Evolutionary conservation across 1,140 invertebrate genomes (phyloP), one percentile per base, ranked within the genome.

Genomic region (Dysdera silvatica): DNA sequence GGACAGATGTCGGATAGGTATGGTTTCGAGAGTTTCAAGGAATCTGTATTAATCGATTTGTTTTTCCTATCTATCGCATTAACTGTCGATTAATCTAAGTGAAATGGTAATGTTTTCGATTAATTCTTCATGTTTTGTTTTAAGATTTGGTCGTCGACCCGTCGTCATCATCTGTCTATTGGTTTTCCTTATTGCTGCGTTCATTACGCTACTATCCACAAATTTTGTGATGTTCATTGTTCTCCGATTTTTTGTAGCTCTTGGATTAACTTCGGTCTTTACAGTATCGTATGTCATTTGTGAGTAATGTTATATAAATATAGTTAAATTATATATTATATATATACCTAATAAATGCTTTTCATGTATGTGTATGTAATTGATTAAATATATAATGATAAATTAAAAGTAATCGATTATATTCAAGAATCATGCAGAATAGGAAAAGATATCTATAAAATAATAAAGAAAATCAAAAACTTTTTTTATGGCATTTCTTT

Each of bases 121-220:
- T n/a, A 18, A 6, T n/a, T n/a, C 32, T 1, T 51, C 20, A 8
- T 35, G 26, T 31, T 41, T 10, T 49, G 4, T 49, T 52, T 59
- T 7, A 59, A 83, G 87, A 61, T 85, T 88, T 65, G 89, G 89
- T 14, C 76, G 89, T 28, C 84, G 85, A 66, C 80, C 85, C 29
- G 88, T 89, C 0, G 91, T 91, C 72, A 91, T 92, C 70, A 77
- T 83, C 0, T 92, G 89, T 69, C 76, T 92, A 55, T 84, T 83
- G 12, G 87, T 85, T 24, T 87, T 89, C 74, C 79, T 86, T 51
- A 75, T 80, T 18, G 77, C 81, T 16, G 84, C 85, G 35, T 74
- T 85, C 2, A 73, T 81, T 0, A 82, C 83, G 2, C 83, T 84
- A 5, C 81, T 83, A 61, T 82, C 82, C 0, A 81, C 84, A 0